These are phyloP conservation scores for Malacosoma neustria DNA, from an alignment of 2,888 invertebrate species.

Conservation along the genomic window DNA sequence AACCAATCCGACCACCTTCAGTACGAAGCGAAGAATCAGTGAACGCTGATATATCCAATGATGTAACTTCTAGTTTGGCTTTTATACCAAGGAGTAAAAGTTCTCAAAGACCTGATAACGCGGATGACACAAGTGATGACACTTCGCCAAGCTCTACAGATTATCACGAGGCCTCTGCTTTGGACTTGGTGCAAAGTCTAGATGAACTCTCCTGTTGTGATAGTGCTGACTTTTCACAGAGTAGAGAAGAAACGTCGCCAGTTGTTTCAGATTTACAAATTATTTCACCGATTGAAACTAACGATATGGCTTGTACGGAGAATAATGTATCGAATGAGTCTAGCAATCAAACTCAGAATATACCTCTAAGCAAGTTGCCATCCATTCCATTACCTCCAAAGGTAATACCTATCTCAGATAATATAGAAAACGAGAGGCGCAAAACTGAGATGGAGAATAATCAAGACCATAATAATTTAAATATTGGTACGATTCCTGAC, in stretches of 20 bases:
- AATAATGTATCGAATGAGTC: conserved; percentile 1
- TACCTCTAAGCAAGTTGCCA: conserved; percentile 46
- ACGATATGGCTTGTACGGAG: conserved; percentile 8
- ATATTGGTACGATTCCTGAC: background rate
- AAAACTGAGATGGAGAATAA: conserved; percentile 14
- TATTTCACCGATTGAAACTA: conserved; percentile 13
- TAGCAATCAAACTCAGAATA: conserved; percentile 27
- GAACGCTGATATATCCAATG: conserved; percentile 59
- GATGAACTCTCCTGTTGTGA: conserved; percentile 59
- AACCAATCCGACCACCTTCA: conserved; percentile 41
- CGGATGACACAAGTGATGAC: conserved; percentile 58
- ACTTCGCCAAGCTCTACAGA: conserved; percentile 67
- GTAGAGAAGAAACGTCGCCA: conserved; percentile 55
- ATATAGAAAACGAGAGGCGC: conserved; percentile 20
- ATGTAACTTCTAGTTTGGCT: conserved; percentile 65
- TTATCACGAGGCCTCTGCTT: conserved; percentile 65
- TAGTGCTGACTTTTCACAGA: conserved; percentile 62
- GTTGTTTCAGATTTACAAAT: conserved; percentile 23
- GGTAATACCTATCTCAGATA: conserved; percentile 25
- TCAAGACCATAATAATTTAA: too few species aligned
- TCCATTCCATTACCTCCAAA: conserved; percentile 46
- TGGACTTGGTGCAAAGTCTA: conserved; percentile 54
- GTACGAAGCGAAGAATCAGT: conserved; percentile 56
- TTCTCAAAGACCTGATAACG: conserved; percentile 41
- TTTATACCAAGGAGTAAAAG: conserved; percentile 64